Evolutionary conservation across 2,797 vertebrate species (phyloP).

Genomic region (Argyrosomus regius): DNA sequence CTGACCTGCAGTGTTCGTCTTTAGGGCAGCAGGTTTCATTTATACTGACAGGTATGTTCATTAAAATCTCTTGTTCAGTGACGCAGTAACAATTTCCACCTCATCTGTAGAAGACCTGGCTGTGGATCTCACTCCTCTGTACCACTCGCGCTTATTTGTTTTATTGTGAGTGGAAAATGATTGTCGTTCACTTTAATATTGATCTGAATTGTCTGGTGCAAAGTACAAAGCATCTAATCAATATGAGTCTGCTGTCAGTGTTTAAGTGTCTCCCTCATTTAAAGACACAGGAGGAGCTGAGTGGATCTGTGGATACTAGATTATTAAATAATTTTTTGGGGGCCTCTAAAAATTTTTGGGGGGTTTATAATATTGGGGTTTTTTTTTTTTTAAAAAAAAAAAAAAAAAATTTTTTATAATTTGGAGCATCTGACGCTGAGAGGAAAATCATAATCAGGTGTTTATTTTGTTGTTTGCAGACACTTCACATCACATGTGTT

Average conservation of each 20-base stretch:
- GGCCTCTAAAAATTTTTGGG: too few relatives aligned
- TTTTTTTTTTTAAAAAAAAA: too few relatives aligned
- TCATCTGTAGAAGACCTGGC: neutral
- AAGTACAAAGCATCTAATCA: neutral
- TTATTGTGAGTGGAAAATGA: neutral
- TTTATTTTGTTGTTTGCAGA: neutral
- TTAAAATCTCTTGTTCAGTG: too few relatives aligned
- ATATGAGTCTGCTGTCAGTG: neutral
- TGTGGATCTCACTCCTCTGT: neutral
- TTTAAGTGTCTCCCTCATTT: neutral
- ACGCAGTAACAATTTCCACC: too few relatives aligned
- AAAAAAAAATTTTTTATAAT: too few relatives aligned
- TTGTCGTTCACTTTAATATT: neutral
- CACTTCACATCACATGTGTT: neutral
- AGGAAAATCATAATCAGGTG: neutral
- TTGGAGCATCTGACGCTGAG: too few relatives aligned
- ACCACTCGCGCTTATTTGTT: neutral
- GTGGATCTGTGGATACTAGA: neutral
- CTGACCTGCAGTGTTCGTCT: neutral
- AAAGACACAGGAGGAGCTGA: neutral
- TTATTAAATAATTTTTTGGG: too few relatives aligned
- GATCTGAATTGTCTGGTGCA: neutral
- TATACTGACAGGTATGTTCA: too few relatives aligned
- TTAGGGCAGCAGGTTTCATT: too few relatives aligned
- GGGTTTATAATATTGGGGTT: too few relatives aligned